phyloP scores from a whole-genome alignment of 2,888 invertebrate genomes.

The Chloromyia formosa region DNA sequence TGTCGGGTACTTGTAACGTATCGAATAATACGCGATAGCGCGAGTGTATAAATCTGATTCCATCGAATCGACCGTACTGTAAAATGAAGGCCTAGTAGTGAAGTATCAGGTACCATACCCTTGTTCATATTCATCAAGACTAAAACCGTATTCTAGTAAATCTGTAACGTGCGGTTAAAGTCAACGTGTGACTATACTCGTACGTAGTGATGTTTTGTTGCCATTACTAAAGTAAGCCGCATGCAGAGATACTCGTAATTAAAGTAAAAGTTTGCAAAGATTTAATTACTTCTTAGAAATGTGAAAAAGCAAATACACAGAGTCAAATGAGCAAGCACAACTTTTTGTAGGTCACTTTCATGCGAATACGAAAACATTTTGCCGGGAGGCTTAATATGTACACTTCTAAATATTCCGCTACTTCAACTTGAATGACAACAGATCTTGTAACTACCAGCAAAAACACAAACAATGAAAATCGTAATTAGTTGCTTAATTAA shows the following conservation, averaged over 20 bases:
- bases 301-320: conserved; percentile 2
- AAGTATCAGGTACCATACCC: too few species aligned
- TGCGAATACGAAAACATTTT: neutral
- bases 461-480: neutral
- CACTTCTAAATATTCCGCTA: too few species aligned
- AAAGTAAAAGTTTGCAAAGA: neutral
- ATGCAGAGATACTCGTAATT: neutral
- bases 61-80: conserved; percentile 12
- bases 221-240: neutral
- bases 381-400: neutral
- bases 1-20: conserved; percentile 22
- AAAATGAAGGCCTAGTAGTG: neutral
- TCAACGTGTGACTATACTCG: neutral
- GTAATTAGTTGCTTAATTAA: neutral
- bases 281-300: conserved; percentile 1
- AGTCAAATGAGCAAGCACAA: neutral
- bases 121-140: too few species aligned
- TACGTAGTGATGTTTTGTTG: neutral
- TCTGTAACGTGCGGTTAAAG: neutral
- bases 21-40: conserved; percentile 20
- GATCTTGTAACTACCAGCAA: neutral
- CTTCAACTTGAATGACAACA: too few species aligned
- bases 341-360: conserved; percentile 3
- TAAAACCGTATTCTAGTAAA: neutral
- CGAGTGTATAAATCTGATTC: neutral